These are phyloP conservation scores for Actias luna DNA, from an alignment of 2,888 invertebrate genomes.

Conservation along the genomic window DNA sequence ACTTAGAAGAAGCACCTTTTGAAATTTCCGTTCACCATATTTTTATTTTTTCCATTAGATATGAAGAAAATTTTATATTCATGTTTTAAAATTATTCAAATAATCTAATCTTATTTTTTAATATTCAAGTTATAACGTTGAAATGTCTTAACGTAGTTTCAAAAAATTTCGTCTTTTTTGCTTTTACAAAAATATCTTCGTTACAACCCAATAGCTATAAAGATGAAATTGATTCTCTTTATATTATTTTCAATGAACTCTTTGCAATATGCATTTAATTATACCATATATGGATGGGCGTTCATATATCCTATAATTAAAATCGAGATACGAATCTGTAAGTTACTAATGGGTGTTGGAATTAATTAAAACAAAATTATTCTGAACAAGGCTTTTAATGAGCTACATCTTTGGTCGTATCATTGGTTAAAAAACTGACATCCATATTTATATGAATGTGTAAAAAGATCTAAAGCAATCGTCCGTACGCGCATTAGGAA, in stretches of 20 bases:
- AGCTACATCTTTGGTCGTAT: conserved; percentile 85
- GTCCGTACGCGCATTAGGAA: conserved; percentile 51
- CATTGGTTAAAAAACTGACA: conserved; percentile 82
- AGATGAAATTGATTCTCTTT: neutral
- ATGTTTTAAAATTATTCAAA: no score
- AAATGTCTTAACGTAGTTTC: no score
- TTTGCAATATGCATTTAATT: neutral
- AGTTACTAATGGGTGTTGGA: conserved; percentile 20
- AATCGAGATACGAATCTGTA: neutral
- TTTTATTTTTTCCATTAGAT: no score
- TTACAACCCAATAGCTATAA: neutral
- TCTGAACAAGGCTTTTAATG: conserved; percentile 76
- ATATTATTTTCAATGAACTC: neutral
- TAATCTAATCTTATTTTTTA: no score
- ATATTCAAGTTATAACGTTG: no score
- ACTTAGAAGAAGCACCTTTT: conserved; percentile 49
- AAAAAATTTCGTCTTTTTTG: no score
- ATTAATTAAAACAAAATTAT: conserved; percentile 41
- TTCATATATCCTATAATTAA: neutral
- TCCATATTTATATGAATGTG: conserved; percentile 46
- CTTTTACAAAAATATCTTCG: neutral
- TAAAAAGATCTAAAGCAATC: conserved; percentile 34
- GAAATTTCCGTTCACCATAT: conserved; percentile 65
- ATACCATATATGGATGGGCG: conserved; percentile 1
- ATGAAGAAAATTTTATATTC: no score